Conservation (phyloP, 2,113 vertebrate species). For the Xiphophorus hellerii region DNA sequence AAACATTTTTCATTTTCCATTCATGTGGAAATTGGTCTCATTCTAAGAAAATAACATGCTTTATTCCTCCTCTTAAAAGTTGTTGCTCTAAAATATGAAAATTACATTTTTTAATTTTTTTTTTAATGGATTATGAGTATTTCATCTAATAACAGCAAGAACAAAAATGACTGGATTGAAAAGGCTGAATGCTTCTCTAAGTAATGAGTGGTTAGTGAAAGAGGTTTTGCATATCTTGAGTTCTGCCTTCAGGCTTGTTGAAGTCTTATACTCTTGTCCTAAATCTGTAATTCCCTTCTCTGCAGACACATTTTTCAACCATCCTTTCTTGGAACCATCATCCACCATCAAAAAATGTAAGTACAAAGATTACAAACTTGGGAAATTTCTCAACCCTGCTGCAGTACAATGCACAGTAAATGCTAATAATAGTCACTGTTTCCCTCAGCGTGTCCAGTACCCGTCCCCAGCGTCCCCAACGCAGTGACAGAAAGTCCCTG, state of each 20-base stretch:
- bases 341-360: slow-evolving; percentile 93
- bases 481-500: slow-evolving; percentile 87
- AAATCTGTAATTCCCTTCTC: slow-evolving; percentile 28
- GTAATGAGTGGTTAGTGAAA: neutral
- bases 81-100: too few species aligned
- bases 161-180: too few species aligned
- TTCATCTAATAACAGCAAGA: too few species aligned
- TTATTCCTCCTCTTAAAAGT: too few species aligned
- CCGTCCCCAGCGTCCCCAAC: slow-evolving; percentile 86
- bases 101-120: too few species aligned
- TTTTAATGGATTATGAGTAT: too few species aligned
- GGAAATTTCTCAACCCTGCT: neutral
- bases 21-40: too few species aligned
- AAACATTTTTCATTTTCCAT: too few species aligned
- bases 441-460: slow-evolving; percentile 90
- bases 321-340: slow-evolving; percentile 92
- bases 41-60: too few species aligned
- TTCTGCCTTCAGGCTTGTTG: neutral
- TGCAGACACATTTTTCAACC: slow-evolving; percentile 91
- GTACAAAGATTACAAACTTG: slow-evolving; percentile 39
- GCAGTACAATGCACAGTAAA: neutral
- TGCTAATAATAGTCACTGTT: neutral
- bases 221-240: neutral
- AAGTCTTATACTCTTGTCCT: neutral
- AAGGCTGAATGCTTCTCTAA: neutral